Evolutionary conservation across 1,140 invertebrate genomes (phyloP), one percentile per base, ranked within the genome.

Genomic region (Mycetomoellerius zeteki): DNA sequence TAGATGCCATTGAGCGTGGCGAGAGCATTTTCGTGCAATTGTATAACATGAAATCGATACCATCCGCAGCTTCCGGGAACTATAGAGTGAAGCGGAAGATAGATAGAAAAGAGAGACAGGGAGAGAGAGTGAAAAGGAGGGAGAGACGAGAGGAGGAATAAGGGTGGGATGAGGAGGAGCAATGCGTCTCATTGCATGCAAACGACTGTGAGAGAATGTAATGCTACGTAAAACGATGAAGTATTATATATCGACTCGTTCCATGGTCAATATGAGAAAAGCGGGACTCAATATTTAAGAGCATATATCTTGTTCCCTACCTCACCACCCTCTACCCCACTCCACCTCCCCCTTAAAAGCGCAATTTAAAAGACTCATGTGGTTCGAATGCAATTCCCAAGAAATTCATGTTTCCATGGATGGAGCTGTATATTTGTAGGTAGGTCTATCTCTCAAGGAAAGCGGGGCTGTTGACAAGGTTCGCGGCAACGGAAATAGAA

Each of bases 1-100:
- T 67, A 24, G 33, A n/a, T 89, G 76, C 71, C 88, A 52, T 73
- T 58, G 62, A 76, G 69, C 72, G 75, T 82, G 14, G 80, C 80
- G 6, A 85, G 37, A 65, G 27, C 60, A 52, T 76, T 89, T 86
- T 80, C 88, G 58, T 64, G 58, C 72, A 62, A 89, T 82, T 73
- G 67, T 82, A 84, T 56, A 71, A 76, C 88, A 72, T 54, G 47
- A 87, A 86, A 91, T 90, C 90, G 89, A 91, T 91, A 91, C 87
- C 78, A 85, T 76, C 89, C 89, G 82, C 86, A 84, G 90, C 77
- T 90, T 91, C 90, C 90, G 87, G 89, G 90, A 88, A 91, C 75
- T 77, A 37, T 76, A 78, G 81, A 81, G 69, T 50, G 87, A 90
- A 30, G 84, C 76, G 86, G 72, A 62, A 33, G 43, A 78, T 58